Evolutionary conservation across 1,140 invertebrate genomes (phyloP).

Genomic region (Diabrotica virgifera): DNA sequence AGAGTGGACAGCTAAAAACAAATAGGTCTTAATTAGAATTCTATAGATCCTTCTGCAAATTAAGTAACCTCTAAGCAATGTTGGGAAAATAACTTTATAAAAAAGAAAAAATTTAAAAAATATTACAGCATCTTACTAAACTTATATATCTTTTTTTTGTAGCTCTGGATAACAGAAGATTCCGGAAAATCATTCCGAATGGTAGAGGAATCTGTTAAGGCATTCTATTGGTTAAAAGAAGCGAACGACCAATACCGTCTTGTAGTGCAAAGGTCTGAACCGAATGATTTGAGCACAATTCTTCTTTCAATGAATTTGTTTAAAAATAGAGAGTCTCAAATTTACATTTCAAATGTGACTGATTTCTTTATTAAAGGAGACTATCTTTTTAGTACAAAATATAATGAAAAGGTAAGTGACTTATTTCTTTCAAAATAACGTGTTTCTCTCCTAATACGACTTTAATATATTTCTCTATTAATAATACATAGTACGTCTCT

Average conservation of each 20-base stretch:
- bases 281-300: constrained; percentile 59
- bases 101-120: too few species aligned
- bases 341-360: background rate
- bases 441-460: too few species aligned
- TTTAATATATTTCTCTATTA: too few species aligned
- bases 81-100: too few species aligned
- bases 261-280: constrained; percentile 69
- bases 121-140: too few species aligned
- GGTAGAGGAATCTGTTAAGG: constrained; percentile 71
- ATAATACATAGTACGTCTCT: too few species aligned
- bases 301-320: constrained; percentile 47
- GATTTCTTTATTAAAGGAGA: background rate
- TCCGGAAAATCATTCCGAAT: constrained; percentile 68
- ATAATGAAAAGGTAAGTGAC: background rate
- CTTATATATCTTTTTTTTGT: constrained; percentile 45
- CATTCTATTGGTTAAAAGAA: constrained; percentile 66
- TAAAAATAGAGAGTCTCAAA: background rate
- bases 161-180: constrained; percentile 75
- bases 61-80: too few species aligned
- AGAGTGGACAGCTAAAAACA: too few species aligned
- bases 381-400: background rate
- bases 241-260: constrained; percentile 50
- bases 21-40: too few species aligned
- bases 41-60: too few species aligned
- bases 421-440: too few species aligned